phyloP scores from a whole-genome alignment of 2,797 vertebrate genomes.

The Mus minutoides region DNA sequence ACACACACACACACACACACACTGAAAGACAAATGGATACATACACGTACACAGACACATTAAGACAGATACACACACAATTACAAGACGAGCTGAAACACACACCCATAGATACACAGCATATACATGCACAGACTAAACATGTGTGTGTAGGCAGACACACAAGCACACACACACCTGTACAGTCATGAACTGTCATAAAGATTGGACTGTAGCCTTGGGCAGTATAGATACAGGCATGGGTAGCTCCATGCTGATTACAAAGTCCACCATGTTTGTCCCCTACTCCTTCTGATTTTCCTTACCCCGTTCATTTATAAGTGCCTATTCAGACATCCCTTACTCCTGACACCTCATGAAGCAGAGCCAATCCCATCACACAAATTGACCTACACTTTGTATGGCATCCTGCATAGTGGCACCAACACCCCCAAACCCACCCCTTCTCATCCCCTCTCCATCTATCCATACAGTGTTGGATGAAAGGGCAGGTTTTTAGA shows the following conservation, averaged over 20 bases:
- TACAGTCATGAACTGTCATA: not conserved
- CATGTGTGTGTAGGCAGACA: fast-evolving
- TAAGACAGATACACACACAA: not conserved
- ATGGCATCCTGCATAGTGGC: fast-evolving
- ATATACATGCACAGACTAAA: not conserved
- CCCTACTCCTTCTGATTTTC: not conserved
- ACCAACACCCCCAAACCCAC: not conserved
- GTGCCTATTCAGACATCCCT: too few species aligned
- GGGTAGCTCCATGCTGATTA: not conserved
- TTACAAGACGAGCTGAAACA: not conserved
- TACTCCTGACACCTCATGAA: too few species aligned
- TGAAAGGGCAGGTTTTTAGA: not conserved
- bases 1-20: not conserved
- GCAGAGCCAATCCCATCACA: not conserved
- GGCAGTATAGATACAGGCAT: not conserved
- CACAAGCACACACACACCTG: fast-evolving
- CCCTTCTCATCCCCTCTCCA: too few species aligned
- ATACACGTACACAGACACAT: not conserved
- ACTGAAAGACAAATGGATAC: not conserved
- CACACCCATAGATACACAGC: not conserved
- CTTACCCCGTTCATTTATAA: too few species aligned
- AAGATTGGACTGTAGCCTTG: too few species aligned
- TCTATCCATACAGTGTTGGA: not conserved
- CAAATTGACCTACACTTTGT: fast-evolving
- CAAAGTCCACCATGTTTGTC: not conserved